Percentiles rank a stretch among this genome's conserved stretches.
These are phyloP conservation scores for Drosophila saltans DNA, from an alignment of 1,140 invertebrate species.

Conservation along the genomic window DNA sequence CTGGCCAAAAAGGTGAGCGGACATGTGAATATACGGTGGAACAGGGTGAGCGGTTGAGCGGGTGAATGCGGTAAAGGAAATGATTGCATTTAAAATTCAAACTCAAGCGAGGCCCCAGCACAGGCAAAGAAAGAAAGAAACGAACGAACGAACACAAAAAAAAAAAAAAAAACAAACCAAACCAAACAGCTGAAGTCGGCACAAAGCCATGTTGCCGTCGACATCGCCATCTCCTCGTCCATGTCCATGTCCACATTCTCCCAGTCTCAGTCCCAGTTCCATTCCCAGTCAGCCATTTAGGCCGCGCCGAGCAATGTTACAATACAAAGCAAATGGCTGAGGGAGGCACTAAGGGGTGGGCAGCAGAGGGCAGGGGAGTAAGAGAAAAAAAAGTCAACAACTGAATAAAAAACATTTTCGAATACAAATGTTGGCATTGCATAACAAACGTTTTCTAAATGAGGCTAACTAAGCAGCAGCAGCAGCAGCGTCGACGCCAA, in stretches of 20 bases:
- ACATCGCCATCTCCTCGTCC: constrained; percentile 39
- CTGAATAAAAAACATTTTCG: constrained; percentile 82
- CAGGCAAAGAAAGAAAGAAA: not conserved
- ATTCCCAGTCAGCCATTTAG: constrained; percentile 67
- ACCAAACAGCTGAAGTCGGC: constrained; percentile 67
- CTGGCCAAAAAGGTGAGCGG: constrained; percentile 9
- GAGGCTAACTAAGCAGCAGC: constrained; percentile 80
- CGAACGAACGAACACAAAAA: constrained; percentile 6
- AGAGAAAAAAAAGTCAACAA: constrained; percentile 71
- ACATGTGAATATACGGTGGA: not conserved
- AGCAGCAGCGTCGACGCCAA: constrained; percentile 8
- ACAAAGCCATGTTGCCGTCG: constrained; percentile 64
- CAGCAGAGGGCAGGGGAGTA: too few relatives aligned
- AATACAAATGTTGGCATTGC: constrained; percentile 83
- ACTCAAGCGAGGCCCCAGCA: constrained; percentile 47
- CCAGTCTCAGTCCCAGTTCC: constrained; percentile 17
- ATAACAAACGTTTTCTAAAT: constrained; percentile 83
- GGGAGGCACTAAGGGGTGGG: too few relatives aligned
- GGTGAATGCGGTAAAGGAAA: constrained; percentile 77
- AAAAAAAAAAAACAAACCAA: constrained; percentile 45
- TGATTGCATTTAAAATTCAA: constrained; percentile 83
- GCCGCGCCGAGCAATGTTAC: constrained; percentile 63
- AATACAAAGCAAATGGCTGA: constrained; percentile 33
- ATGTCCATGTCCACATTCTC: constrained; percentile 40
- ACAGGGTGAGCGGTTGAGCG: constrained; percentile 19